Evolutionary conservation across 2,888 invertebrate genomes (phyloP), one percentile per base, ranked within the genome.

Genomic region (Phyllotreta cruciferae): DNA sequence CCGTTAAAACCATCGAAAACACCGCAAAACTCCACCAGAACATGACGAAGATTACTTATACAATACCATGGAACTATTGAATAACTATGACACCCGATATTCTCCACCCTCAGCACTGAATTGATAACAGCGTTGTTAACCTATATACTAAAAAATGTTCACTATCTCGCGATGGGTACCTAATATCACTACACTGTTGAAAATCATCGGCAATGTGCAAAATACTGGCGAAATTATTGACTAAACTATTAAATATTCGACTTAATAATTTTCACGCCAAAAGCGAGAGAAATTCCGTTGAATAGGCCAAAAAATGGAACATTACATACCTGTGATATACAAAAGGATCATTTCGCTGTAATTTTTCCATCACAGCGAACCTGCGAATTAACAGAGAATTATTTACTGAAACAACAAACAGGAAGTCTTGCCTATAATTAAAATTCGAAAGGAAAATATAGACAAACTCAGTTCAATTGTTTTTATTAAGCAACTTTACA

Each of bases 401-500:
- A 24, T 24, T 24, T 24, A 24, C 4, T 24, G 24, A 24, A 24
- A 24, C 24, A 24, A 50, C 10, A 14, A 9, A 50, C 24, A 50
- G 10, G 8, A 35, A 35, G 7, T 2, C 52, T 52, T 11, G 6
- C 24, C 3, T 37, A 35, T 49, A 11, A 14, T 13, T 10, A 14
- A 49, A 34, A 49, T 11, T 49, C n/a, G 37, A 70, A 68, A 62
- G 66, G 67, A 41, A 62, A 66, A 63, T 63, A 55, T 63, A 62
- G 8, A 3, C 3, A 7, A 56, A 50, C 61, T 58, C 64, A 60
- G 64, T 71, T 71, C 69, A 66, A 64, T 71, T 66, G 62, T 72
- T 80, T 78, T 79, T 78, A 79, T 79, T 79, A 80, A 81, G 80
- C 80, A 79, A 80, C 78, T 78, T 80, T 80, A 80, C 79, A 79